phyloP scores from a whole-genome alignment of 2,888 invertebrate genomes.

The Drosophila phalerata region DNA sequence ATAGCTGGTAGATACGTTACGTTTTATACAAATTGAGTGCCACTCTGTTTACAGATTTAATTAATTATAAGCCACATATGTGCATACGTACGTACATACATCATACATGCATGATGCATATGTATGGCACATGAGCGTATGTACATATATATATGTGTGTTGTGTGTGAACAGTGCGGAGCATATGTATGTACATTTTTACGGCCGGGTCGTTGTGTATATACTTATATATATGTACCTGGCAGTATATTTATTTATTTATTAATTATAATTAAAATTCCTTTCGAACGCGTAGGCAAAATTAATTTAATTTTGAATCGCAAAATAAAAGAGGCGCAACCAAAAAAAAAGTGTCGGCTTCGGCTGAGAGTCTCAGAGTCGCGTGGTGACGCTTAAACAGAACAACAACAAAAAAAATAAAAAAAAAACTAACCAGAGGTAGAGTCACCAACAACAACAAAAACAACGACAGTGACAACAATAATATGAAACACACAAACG shows the following conservation, averaged over 20 bases:
- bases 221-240: conserved; percentile 24
- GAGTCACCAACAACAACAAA: conserved; percentile 48
- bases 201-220: conserved; percentile 57
- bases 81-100: conserved; percentile 27
- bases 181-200: conserved; percentile 27
- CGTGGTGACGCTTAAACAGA: conserved; percentile 59
- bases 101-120: conserved; percentile 14
- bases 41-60: conserved; percentile 40
- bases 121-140: conserved; percentile 10
- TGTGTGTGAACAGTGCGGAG: conserved; percentile 22
- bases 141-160: conserved; percentile 6
- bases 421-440: conserved; percentile 28
- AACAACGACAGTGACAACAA: conserved; percentile 39
- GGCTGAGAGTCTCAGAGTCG: conserved; percentile 37
- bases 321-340: conserved; percentile 40
- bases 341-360: conserved; percentile 55
- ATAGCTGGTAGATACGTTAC: conserved; percentile 18
- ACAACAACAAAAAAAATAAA: too few species aligned
- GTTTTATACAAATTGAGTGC: conserved; percentile 19
- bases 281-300: conserved; percentile 59
- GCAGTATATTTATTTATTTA: conserved; percentile 45
- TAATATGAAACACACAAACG: conserved; percentile 20
- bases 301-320: conserved; percentile 48
- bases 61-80: conserved; percentile 59
- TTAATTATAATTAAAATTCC: conserved; percentile 72